These are phyloP conservation scores for Drosophila ustulata DNA, from an alignment of 2,888 invertebrate genomes.

Conservation along the genomic window DNA sequence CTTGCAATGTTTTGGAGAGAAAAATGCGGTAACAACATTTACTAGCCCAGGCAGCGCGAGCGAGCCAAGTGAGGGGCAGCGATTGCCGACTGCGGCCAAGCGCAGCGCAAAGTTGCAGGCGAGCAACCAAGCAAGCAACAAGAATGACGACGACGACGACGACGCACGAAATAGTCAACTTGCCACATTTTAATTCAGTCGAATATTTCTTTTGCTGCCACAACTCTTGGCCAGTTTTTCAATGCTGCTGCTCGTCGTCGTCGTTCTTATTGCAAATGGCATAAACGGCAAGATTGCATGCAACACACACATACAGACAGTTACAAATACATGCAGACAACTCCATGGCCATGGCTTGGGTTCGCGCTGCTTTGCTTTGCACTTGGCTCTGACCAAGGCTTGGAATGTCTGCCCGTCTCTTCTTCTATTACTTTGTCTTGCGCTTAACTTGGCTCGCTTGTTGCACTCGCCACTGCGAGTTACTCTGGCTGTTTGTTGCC, in stretches of 20 bases:
- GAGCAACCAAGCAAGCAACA: conserved; percentile 37
- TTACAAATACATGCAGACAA: too few relatives aligned
- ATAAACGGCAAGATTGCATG: conserved; percentile 72
- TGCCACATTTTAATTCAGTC: conserved; percentile 82
- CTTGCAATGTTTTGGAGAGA: conserved; percentile 68
- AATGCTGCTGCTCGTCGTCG: conserved; percentile 8
- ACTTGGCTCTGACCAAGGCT: conserved; percentile 57
- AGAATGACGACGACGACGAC: conserved; percentile 23
- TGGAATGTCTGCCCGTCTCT: conserved; percentile 58
- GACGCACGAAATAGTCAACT: conserved; percentile 75
- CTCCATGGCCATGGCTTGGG: conserved; percentile 38
- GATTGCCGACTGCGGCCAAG: conserved; percentile 20
- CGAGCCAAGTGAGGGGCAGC: conserved; percentile 30
- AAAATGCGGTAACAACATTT: conserved; percentile 78
- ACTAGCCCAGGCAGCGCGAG: conserved; percentile 54
- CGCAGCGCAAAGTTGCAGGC: conserved; percentile 34
- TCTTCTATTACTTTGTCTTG: conserved; percentile 57
- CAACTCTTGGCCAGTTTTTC: conserved; percentile 45
- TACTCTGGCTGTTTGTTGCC: conserved; percentile 27
- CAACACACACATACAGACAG: conserved; percentile 48
- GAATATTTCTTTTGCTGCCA: conserved; percentile 66
- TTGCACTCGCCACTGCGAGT: conserved; percentile 27
- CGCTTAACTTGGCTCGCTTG: conserved; percentile 62
- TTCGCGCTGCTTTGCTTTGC: conserved; percentile 22
- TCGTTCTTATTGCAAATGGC: conserved; percentile 69